Conservation (phyloP, 2,888 invertebrate genomes). For the Melieria omissa region DNA sequence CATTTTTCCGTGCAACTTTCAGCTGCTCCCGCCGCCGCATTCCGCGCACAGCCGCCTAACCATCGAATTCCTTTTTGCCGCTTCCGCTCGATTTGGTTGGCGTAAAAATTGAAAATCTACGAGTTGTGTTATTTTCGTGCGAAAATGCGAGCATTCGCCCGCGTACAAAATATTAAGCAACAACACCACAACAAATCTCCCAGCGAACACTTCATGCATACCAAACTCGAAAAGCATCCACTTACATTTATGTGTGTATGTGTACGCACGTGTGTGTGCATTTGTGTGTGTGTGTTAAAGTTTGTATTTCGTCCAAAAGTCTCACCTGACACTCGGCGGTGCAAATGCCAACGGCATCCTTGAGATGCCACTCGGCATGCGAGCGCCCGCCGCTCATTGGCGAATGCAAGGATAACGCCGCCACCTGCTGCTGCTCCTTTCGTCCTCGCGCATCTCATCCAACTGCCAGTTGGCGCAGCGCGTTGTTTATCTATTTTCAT, state of each 20-base stretch:
- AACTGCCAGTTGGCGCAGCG: too few species aligned
- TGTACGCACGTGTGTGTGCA: background rate
- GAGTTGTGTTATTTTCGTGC: constrained; percentile 14
- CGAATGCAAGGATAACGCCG: constrained; percentile 17
- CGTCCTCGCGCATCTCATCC: too few species aligned
- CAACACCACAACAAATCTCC: constrained; percentile 42
- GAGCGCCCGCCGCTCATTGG: constrained; percentile 15
- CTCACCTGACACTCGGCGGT: background rate
- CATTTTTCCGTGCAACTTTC: too few species aligned
- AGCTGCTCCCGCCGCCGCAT: too few species aligned
- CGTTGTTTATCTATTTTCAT: constrained; percentile 26
- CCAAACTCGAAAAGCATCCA: constrained; percentile 25
- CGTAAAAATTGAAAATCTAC: constrained; percentile 22
- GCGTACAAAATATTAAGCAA: background rate
- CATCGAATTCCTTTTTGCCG: too few species aligned
- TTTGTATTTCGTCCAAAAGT: too few species aligned
- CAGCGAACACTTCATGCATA: constrained; percentile 48
- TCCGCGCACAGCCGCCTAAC: too few species aligned
- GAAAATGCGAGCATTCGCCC: background rate
- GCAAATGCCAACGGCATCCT: constrained; percentile 20
- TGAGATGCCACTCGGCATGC: constrained; percentile 33
- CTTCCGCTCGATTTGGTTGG: too few species aligned
- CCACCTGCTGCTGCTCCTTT: too few species aligned
- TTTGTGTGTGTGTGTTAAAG: background rate
- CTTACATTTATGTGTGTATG: background rate